Percentiles rank a stretch among this genome's conserved stretches.
Conservation (phyloP, 2,113 vertebrate genomes). For the Cynocephalus volans region DNA sequence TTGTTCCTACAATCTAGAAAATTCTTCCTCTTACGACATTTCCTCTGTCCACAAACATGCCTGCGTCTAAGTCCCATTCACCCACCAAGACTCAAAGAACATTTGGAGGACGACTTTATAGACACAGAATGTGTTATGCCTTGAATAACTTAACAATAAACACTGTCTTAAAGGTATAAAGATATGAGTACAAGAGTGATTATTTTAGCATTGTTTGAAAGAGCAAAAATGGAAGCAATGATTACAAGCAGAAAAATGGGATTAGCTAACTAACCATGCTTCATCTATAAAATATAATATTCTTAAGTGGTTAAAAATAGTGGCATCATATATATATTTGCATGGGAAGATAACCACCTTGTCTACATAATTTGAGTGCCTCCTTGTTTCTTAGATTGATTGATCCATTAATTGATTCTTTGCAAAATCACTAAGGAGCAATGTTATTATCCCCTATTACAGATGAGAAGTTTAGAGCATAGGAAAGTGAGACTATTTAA, state of each 20-base stretch:
- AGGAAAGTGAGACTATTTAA: not conserved
- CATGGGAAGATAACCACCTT: not conserved
- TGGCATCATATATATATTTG: not conserved
- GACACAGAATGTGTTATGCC: not conserved
- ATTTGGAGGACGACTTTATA: not conserved
- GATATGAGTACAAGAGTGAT: not conserved
- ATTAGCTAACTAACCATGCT: not conserved
- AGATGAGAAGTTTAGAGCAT: not conserved
- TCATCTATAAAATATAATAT: not conserved
- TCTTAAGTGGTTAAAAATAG: slow-evolving; percentile 37
- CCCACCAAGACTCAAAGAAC: not conserved
- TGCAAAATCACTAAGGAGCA: not conserved
- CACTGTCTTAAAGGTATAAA: slow-evolving; percentile 3
- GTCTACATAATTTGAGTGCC: not conserved
- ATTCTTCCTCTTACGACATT: not conserved
- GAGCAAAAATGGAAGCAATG: slow-evolving; percentile 1
- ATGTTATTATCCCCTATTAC: not conserved
- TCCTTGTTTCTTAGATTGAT: slow-evolving; percentile 25
- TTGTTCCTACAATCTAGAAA: not conserved
- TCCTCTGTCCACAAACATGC: not conserved
- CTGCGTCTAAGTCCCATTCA: not conserved
- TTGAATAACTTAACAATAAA: not conserved
- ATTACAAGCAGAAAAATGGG: not conserved
- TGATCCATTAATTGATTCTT: not conserved
- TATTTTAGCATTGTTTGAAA: slow-evolving; percentile 18